Evolutionary conservation across 35 echinoderm and acorn worm species (phyloP).

Genomic region (Acanthaster planci): DNA sequence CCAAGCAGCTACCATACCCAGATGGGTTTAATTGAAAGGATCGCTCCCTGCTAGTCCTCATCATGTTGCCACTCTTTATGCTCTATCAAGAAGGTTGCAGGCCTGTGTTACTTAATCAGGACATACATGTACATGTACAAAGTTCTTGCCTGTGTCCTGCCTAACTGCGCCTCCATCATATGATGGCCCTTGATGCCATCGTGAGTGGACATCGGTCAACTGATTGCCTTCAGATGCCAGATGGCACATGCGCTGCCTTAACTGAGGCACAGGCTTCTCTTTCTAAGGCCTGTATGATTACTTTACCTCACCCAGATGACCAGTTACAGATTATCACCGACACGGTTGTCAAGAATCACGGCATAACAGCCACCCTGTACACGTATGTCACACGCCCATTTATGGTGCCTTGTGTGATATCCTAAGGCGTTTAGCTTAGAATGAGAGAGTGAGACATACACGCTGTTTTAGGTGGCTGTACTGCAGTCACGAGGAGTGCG

Average conservation of each 20-base stretch:
- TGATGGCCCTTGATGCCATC: constrained; percentile 50
- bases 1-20: constrained; percentile 21
- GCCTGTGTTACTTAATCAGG: constrained; percentile 57
- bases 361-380: constrained; percentile 37
- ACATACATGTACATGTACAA: no score
- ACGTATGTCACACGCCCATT: constrained; percentile 12
- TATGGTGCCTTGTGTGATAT: no score
- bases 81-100: constrained; percentile 20
- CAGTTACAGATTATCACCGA: constrained; percentile 58
- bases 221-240: constrained; percentile 45
- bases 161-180: constrained; percentile 3
- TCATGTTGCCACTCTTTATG: constrained; percentile 36
- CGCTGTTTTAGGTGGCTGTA: no score
- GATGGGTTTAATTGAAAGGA: constrained; percentile 57
- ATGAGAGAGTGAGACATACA: no score
- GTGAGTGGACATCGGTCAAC: constrained; percentile 34
- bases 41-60: constrained; percentile 45
- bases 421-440: no score
- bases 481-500: no score
- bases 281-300: constrained; percentile 34
- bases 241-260: constrained; percentile 36
- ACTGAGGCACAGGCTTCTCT: constrained; percentile 16
- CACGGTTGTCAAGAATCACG: constrained; percentile 26
- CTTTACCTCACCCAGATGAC: constrained; percentile 37
- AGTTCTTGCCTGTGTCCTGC: constrained; percentile 47